Evolutionary conservation across 2,113 vertebrate species (phyloP).

Genomic region (Ia io): DNA sequence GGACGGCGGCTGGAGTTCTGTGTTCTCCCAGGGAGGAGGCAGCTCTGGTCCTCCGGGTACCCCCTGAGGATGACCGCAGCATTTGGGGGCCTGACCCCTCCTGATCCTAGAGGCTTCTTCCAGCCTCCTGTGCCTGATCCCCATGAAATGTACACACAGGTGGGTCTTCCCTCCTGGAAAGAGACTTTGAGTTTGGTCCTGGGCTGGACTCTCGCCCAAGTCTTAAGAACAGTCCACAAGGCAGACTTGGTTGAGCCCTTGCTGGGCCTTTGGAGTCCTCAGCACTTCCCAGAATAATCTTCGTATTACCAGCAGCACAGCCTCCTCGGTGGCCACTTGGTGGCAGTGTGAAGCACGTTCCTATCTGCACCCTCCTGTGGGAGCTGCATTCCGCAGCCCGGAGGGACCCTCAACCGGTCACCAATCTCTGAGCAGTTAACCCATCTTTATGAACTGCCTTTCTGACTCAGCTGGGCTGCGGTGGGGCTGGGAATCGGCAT

Average conservation of each 20-base stretch:
- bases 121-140: neutral
- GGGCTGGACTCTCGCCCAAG: neutral
- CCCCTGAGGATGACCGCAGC: neutral
- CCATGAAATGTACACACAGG: neutral
- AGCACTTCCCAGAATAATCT: neutral
- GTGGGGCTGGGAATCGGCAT: neutral
- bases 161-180: neutral
- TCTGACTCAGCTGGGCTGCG: neutral
- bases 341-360: neutral
- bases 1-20: neutral
- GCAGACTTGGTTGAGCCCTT: neutral
- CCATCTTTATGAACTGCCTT: neutral
- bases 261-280: neutral
- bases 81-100: neutral
- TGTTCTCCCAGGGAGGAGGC: neutral
- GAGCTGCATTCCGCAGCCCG: accelerated
- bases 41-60: neutral
- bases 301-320: accelerated
- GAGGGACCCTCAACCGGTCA: neutral
- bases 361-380: accelerated
- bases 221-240: neutral
- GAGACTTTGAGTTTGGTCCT: neutral
- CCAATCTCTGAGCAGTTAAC: neutral
- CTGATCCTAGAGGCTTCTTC: neutral
- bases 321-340: neutral